Conservation (phyloP, 1,140 invertebrate genomes). For the Euura saliciscinereae region DNA sequence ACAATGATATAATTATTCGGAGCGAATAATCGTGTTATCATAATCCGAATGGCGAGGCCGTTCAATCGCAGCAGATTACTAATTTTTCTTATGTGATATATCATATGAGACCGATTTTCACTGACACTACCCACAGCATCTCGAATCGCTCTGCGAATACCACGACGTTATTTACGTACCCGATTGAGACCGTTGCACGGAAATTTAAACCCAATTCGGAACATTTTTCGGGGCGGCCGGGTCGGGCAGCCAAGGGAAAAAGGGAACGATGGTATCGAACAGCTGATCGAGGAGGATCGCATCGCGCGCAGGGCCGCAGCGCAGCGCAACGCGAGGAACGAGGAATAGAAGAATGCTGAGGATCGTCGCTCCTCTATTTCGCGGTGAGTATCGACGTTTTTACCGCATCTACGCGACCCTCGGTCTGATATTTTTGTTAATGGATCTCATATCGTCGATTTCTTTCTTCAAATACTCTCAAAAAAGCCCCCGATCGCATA, state of each 20-base stretch:
- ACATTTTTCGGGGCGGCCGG: constrained; percentile 53
- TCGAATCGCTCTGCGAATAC: too few relatives aligned
- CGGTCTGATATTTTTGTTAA: constrained; percentile 11
- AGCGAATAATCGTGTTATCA: too few relatives aligned
- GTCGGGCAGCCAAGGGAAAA: constrained; percentile 43
- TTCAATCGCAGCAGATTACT: too few relatives aligned
- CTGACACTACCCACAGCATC: too few relatives aligned
- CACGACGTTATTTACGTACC: constrained; percentile 42
- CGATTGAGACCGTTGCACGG: constrained; percentile 53
- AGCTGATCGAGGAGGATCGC: constrained; percentile 35
- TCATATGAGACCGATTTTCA: too few relatives aligned
- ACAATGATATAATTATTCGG: too few relatives aligned
- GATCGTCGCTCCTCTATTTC: constrained; percentile 32
- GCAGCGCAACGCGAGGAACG: constrained; percentile 22
- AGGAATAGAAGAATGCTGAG: constrained; percentile 48
- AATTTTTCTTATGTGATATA: too few relatives aligned
- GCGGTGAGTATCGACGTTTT: constrained; percentile 33
- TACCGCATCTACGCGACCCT: constrained; percentile 8
- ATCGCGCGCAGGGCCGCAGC: neutral
- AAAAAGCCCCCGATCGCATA: too few relatives aligned
- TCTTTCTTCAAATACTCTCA: too few relatives aligned
- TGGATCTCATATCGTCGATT: too few relatives aligned
- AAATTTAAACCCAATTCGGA: constrained; percentile 59
- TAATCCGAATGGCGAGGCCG: too few relatives aligned
- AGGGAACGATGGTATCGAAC: constrained; percentile 49